These are phyloP conservation scores for Calyptomena viridis DNA, from an alignment of 2,113 vertebrate genomes.

Conservation along the genomic window DNA sequence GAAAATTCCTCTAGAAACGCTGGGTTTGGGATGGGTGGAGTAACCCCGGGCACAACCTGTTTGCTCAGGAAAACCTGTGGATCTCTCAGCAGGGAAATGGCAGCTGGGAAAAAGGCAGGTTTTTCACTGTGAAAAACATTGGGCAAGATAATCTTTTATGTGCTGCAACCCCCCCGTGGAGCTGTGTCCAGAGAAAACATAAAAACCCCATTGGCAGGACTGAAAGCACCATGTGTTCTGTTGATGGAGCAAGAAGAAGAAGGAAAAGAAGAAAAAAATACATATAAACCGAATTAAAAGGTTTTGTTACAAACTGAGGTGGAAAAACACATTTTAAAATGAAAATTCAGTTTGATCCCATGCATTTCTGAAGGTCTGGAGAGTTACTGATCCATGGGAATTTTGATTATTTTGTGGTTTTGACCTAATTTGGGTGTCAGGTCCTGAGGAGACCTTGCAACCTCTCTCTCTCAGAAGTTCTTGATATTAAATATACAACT, in stretches of 20 bases:
- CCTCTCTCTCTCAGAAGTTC: neutral
- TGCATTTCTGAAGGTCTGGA: neutral
- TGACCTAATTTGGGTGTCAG: neutral
- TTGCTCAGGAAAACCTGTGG: neutral
- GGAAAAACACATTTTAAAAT: neutral
- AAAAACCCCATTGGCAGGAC: neutral
- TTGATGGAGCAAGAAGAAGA: neutral
- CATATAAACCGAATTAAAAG: neutral
- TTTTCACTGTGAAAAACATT: neutral
- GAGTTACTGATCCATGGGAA: neutral
- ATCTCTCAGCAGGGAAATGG: neutral
- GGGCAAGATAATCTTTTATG: neutral
- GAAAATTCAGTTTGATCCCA: neutral
- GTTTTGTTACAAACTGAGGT: neutral
- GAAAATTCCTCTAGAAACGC: neutral
- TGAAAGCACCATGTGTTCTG: neutral
- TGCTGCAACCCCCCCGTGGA: neutral
- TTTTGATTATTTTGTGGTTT: neutral
- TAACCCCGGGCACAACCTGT: neutral
- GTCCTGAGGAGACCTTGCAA: neutral
- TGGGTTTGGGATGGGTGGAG: neutral
- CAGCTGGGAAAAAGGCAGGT: neutral
- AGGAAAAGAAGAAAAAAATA: neutral
- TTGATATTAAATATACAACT: neutral
- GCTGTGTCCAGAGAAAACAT: neutral